Evolutionary conservation across 2,797 vertebrate species (phyloP).

Genomic region (Vireo griseus): DNA sequence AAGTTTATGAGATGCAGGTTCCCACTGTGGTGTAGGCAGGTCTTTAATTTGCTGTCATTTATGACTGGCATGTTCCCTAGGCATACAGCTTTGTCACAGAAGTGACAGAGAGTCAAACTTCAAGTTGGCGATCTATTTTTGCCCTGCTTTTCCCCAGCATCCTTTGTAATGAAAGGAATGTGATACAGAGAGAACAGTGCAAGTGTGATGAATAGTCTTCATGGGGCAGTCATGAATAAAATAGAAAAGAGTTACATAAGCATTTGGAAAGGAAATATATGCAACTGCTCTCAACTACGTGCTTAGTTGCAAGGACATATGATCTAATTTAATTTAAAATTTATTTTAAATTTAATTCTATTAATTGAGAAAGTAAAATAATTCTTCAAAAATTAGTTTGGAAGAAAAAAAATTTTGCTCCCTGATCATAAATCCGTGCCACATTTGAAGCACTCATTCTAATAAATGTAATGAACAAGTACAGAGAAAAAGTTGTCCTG

Average conservation of each 20-base stretch:
- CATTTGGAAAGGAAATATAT: neutral
- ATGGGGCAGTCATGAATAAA: neutral
- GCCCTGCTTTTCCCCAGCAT: neutral
- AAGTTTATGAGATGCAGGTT: conserved; percentile 1
- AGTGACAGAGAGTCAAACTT: conserved; percentile 10
- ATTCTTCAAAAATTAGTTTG: neutral
- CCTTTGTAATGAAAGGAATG: neutral
- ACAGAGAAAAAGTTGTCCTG: neutral
- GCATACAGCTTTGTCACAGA: neutral
- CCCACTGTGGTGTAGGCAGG: neutral
- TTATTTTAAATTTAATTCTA: neutral
- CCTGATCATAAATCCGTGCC: neutral
- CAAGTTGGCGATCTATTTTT: neutral
- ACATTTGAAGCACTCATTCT: neutral
- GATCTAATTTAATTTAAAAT: neutral
- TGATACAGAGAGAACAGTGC: neutral
- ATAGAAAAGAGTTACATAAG: neutral
- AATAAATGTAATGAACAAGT: neutral
- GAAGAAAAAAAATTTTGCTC: neutral
- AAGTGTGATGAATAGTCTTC: neutral
- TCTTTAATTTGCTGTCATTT: conserved; percentile 18
- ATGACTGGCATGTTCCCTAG: neutral
- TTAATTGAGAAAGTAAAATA: neutral
- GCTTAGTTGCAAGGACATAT: neutral
- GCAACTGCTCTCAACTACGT: neutral